Evolutionary conservation across 1,140 invertebrate genomes (phyloP), one percentile per base, ranked within the genome.

Genomic region (Aplysia californica): DNA sequence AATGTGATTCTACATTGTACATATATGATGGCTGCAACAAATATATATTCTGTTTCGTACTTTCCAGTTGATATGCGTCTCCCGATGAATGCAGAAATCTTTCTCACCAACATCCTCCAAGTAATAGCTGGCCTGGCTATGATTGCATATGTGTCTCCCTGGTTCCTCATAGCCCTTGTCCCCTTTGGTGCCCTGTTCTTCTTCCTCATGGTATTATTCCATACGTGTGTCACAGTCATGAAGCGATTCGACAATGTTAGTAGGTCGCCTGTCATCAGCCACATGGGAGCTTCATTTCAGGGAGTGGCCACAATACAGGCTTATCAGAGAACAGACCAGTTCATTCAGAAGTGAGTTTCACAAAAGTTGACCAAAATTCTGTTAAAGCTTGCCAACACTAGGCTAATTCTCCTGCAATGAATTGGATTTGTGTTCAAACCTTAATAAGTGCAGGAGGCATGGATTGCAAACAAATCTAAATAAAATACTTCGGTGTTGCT

Each of bases 221-320:
- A 87, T 5, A 80, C 84, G 0, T 88, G 90, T 39, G 88, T 93
- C 55, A 89, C 92, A 61, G 92, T 94, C 79, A 87, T 94, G 21
- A 94, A 94, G 79, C 88, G 93, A 31, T 56, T 93, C 44, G 94
- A 94, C 80, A 93, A 91, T 76, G 86, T 90, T 15, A 91, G 93
- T 1, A 88, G 92, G 33, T 93, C 93, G 2, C 93, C 94, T 1
- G 87, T 94, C 26, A 92, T 93, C 77, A 93, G 92, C 81, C 93
- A 93, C 84, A 88, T 95, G 4, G 90, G 91, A 23, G 90, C 92
- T 0, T 92, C 93, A 5, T 85, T 94, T 0, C 91, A 92, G 75
- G 94, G 94, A 64, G 86, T 94, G 1, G 87, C 89, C 70, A 93
- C 93, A 3, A 94, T 95, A 74, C 91, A 93, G 80, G 93, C 93